Evolutionary conservation across 1,140 invertebrate species (phyloP), one percentile per base, ranked within the genome.

Genomic region (Scaptomyza hsui): DNA sequence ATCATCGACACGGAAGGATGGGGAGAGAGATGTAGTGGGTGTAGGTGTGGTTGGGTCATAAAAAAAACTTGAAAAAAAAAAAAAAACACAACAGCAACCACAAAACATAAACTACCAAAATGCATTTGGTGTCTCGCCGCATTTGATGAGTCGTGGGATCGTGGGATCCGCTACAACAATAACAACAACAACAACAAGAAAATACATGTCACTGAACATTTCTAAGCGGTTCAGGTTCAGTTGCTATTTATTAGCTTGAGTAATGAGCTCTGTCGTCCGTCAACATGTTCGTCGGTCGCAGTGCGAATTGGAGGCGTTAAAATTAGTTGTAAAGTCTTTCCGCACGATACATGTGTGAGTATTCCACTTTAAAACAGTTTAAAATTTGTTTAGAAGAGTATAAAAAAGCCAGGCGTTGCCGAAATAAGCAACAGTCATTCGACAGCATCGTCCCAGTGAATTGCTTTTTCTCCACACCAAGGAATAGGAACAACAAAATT

Each of bases 281-380:
- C 65, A 60, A 75, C 77, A 67, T 71, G 76, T 78, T 73, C 32
- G 63, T 60, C 39, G 42, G 63, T 60, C 39, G 42, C 21, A 45
- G 19, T 37, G 21, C 45, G 24, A 35, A n/a, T 57, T 39, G 35
- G 59, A 68, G 72, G 57, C 72, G 78, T 69, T 69, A 44, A 75
- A 73, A 76, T 80, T 60, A 57, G 73, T 74, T 86, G 81, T 77
- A 81, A 86, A 86, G 53, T 61, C 44, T 65, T 56, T 61, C 42
- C 57, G 63, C 44, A 64, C 44, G 64, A 56, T 64, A 29, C 26
- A 69, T 60, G 3, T 37, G 12, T 37, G n/a, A n/a, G 32, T 37
- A 65, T 63, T 71, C 63, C 26, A 55, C 55, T 69, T 69, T 62
- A 70, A 55, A 62, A 62, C 59, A 48, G 41, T 45, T 63, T 12